Base-by-base conservation (phyloP, 2,888 invertebrate genomes). In the Phaedon cochleariae region DNA sequence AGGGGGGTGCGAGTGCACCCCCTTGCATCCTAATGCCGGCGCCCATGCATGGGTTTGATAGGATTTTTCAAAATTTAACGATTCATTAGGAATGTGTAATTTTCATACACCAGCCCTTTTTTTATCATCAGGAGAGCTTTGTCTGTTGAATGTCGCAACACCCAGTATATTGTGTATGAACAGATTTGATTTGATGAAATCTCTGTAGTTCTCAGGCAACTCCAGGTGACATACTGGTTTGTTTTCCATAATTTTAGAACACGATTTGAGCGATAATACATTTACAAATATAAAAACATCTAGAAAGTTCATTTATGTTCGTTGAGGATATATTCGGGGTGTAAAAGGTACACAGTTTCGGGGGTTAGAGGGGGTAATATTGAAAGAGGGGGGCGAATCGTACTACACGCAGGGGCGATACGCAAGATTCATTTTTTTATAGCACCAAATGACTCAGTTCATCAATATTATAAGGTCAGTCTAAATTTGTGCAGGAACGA, bases 231-330 rank as follows among this genome's bases (percentile, higher is more conserved):
- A 41, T 41, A 4, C 12, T 1, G 9, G 9, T 15, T 2, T 3
- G 70, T 68, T 72, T 61, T 48, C 29, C 49, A 62, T 63, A n/a
- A 57, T 37, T 64, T 75, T 77, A 79, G 79, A 80, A 81, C 80
- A 81, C 80, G 79, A 75, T 80, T 82, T 82, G 83, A 83, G 82
- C 83, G 80, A 77, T 78, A 80, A 71, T 80, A 82, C 80, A 81
- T 79, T 78, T 82, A 81, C 77, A 82, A 81, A 81, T 81, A 81
- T 80, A 79, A 81, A 82, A 82, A 81, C 80, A 81, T 80, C 76
- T 80, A 79, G 77, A 77, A 76, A 77, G 72, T 75, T 26, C 26
- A 26, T 26, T 26, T 26, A 26, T 26, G 26, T 26, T 77, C 73
- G 73, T 67, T 65, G 57, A 65, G 61, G 68, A 53, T 29, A 45